phyloP scores from a whole-genome alignment of 2,113 vertebrate species.

The Bambusicola thoracicus region DNA sequence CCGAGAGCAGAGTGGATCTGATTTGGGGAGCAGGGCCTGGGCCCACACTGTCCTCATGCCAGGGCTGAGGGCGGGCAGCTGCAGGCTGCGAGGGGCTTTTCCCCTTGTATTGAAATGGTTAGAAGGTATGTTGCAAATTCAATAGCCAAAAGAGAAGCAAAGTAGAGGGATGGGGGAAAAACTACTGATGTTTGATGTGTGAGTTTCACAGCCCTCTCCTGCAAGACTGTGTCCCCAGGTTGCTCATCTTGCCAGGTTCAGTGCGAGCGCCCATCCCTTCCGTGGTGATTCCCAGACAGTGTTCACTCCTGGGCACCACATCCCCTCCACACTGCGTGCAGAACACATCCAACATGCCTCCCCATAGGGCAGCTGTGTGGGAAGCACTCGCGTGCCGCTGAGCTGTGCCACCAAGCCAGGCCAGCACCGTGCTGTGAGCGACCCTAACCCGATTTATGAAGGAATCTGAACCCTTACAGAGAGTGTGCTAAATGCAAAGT shows the following conservation, averaged over 20 bases:
- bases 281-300: fast-evolving
- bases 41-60: not conserved
- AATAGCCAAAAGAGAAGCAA: not conserved
- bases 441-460: constrained; percentile 40
- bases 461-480: constrained; percentile 1
- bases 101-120: not conserved
- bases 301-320: not conserved
- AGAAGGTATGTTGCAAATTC: fast-evolving
- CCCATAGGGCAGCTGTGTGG: not conserved
- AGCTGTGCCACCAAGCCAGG: not conserved
- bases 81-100: fast-evolving
- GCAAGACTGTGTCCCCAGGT: fast-evolving
- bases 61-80: not conserved
- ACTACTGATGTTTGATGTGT: fast-evolving
- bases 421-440: not conserved
- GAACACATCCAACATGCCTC: not conserved
- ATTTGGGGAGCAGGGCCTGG: not conserved
- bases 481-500: not conserved
- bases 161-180: not conserved
- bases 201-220: not conserved
- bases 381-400: not conserved
- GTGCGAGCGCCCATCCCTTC: not conserved
- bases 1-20: not conserved
- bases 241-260: not conserved
- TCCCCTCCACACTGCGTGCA: not conserved